Percentiles rank a stretch among this genome's conserved stretches.
phyloP scores from a whole-genome alignment of 2,797 vertebrate species.

The Bufotes viridis region DNA sequence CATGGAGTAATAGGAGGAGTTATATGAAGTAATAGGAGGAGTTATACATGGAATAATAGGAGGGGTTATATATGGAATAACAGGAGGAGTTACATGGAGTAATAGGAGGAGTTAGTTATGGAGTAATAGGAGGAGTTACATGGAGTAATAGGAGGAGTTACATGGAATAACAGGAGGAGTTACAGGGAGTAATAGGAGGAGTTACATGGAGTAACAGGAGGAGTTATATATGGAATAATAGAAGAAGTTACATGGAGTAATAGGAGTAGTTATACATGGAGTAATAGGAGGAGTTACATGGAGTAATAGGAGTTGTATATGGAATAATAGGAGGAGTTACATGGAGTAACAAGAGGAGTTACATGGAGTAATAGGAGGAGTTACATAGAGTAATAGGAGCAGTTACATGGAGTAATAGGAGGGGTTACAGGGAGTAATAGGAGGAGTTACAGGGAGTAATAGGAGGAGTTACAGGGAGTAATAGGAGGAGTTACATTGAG shows the following conservation, averaged over 20 bases:
- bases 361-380: background rate
- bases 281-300: background rate
- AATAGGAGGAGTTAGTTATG: background rate
- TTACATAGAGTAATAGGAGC: background rate
- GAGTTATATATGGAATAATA: background rate
- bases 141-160: background rate
- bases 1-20: background rate
- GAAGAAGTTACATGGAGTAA: background rate
- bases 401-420: background rate
- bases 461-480: no score
- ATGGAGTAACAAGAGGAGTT: background rate
- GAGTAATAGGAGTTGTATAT: no score
- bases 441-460: no score
- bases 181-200: background rate
- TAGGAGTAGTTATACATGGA: background rate
- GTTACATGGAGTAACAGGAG: background rate
- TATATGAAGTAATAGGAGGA: no score
- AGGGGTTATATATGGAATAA: background rate
- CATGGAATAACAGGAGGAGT: background rate
- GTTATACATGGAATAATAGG: no score
- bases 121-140: background rate
- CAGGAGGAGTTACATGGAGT: background rate
- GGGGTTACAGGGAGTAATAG: background rate
- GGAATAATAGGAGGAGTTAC: background rate
- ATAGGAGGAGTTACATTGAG: background rate